Conservation (phyloP, 2,797 vertebrate genomes). For the Peromyscus attwateri region DNA sequence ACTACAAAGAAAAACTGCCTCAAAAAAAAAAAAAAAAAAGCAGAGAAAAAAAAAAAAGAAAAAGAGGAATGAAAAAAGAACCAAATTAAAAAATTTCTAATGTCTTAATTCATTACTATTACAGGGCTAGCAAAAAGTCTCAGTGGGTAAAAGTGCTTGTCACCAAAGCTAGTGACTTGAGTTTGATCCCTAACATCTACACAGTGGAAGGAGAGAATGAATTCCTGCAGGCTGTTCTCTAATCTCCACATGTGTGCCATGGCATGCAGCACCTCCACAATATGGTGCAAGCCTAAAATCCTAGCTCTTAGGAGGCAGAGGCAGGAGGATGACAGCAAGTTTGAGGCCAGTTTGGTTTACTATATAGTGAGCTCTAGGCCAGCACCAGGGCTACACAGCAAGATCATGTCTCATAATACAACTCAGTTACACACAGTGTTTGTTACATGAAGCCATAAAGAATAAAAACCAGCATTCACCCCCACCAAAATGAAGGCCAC, state of each 20-base stretch:
- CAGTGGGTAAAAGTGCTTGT: not conserved
- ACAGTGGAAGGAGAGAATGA: not conserved
- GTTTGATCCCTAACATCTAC: not conserved
- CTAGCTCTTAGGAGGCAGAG: not conserved
- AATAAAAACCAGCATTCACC: constrained; percentile 19
- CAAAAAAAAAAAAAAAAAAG: not conserved
- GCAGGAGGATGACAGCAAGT: not conserved
- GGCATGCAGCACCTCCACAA: not conserved
- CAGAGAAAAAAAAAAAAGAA: not conserved
- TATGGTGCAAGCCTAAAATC: not conserved
- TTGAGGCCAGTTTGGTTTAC: not conserved
- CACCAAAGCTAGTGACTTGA: not conserved
- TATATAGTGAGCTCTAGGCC: not conserved
- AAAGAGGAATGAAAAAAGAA: not conserved
- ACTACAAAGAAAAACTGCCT: not conserved
- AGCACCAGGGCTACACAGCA: not conserved
- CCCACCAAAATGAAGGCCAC: constrained; percentile 41
- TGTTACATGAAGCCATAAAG: not conserved
- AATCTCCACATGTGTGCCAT: not conserved
- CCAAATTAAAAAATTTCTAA: constrained; percentile 41
- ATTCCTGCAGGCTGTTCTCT: not conserved
- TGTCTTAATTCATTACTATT: not conserved
- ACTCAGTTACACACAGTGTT: not conserved
- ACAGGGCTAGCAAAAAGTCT: not conserved
- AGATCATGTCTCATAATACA: not conserved